Base-by-base conservation (phyloP, 1,140 invertebrate genomes). In the Chionoecetes opilio region DNA sequence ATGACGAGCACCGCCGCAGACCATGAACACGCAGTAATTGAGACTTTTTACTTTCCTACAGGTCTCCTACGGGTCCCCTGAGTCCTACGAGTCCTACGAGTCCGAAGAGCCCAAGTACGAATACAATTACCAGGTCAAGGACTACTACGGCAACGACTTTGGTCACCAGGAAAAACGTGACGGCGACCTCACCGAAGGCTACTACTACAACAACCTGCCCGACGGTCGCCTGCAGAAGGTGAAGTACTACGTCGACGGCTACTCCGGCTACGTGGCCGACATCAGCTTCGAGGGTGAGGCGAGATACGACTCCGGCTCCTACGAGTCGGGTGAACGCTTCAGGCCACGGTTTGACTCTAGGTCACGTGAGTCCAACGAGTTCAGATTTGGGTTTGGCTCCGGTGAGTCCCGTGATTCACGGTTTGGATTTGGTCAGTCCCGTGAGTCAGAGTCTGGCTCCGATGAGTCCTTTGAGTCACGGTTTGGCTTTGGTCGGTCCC, bases 251-350 rank as follows among this genome's bases (percentile, higher is more conserved):
- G 90, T 91, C 0, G 90, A 91, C 35, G 90, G 37, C 37, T 17
- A 91, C 35, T 91, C 90, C 9, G 90, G 90, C 37, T 91, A 37
- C 90, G 32, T 34, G 84, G 29, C 84, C 32, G 84, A 86, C 32
- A 32, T 86, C 32, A 86, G 84, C 84, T 86, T 17, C 84, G 84
- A 86, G 32, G 84, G 84, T 32, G 84, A 86, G 32, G 32, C 84
- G 32, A 31, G n/a, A 31, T 86, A 86, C 84, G 32, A 34, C 31
- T 38, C 32, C 26, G 84, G 35, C 14, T 35, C 84, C 84, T 34
- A 17, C 32, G 84, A 86, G 84, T 86, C 32, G 21, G 11, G 21
- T 2, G 63, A 21, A n/a, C n/a, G n/a, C 63, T 1, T 2, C 8
- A 26, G 63, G 8, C 63, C 63, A 0, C 1, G 0, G 21, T 75